phyloP scores from a whole-genome alignment of 2,113 vertebrate species.

The Delphinus delphis region DNA sequence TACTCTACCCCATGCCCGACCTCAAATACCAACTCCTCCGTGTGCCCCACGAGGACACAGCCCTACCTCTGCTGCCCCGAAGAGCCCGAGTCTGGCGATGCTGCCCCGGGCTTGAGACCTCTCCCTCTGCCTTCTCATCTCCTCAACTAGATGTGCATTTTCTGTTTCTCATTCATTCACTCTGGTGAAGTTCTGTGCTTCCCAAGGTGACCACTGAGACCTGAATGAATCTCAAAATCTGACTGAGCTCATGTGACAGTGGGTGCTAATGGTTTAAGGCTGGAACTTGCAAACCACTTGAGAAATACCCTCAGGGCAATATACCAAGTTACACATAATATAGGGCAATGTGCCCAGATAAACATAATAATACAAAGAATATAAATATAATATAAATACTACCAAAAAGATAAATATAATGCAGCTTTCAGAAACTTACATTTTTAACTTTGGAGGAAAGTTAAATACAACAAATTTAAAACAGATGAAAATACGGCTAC shows the following conservation, averaged over 20 bases:
- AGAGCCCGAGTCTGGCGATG: background rate
- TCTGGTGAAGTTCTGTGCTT: background rate
- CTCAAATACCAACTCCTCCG: background rate
- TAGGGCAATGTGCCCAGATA: background rate
- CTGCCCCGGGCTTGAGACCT: background rate
- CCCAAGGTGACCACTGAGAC: background rate
- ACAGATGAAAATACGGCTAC: slow-evolving; percentile 33
- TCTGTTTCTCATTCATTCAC: background rate
- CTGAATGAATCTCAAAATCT: background rate
- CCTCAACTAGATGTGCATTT: background rate
- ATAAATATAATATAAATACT: background rate
- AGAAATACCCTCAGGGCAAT: background rate
- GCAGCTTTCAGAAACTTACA: slow-evolving; percentile 24
- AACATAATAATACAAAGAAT: background rate
- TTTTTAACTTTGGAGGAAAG: slow-evolving; percentile 47
- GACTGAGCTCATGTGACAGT: background rate
- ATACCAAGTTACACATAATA: slow-evolving; percentile 28
- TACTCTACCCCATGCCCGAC: background rate
- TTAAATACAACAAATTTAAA: slow-evolving; percentile 60
- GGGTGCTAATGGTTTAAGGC: background rate
- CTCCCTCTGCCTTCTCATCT: background rate
- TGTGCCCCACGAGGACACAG: background rate
- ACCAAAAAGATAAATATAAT: background rate
- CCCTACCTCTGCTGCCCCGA: background rate
- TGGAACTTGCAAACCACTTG: background rate